Percentiles rank a stretch among this genome's conserved stretches.
phyloP scores from a whole-genome alignment of 1,140 invertebrate species.

The Bombus confusus region DNA sequence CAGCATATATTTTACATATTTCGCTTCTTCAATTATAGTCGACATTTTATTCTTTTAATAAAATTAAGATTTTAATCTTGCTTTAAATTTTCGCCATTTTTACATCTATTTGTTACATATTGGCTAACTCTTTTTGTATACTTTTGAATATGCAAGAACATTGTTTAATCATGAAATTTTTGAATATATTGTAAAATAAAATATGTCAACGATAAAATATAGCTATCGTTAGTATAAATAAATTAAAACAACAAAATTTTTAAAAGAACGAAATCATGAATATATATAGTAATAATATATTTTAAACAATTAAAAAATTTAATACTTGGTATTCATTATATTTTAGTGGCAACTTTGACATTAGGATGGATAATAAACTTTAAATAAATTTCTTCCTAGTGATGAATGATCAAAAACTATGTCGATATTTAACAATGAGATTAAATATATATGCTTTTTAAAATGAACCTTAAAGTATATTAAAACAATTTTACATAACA shows the following conservation, averaged over 20 bases:
- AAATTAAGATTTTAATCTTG: background rate
- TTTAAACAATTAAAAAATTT: constrained; percentile 25
- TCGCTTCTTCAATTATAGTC: background rate
- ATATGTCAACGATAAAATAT: constrained; percentile 4
- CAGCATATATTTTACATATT: constrained; percentile 19
- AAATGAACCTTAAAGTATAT: constrained; percentile 27
- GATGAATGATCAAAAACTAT: background rate
- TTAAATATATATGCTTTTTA: constrained; percentile 39
- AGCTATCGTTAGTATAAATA: constrained; percentile 24
- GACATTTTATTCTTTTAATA: background rate
- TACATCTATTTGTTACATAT: background rate
- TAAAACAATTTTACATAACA: constrained; percentile 41
- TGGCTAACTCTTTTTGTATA: background rate
- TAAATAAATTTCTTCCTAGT: constrained; percentile 22
- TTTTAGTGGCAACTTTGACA: constrained; percentile 1
- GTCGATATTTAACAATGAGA: constrained; percentile 38
- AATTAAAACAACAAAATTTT: constrained; percentile 26
- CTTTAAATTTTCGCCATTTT: background rate
- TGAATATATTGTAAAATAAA: constrained; percentile 10
- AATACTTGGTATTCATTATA: constrained; percentile 36
- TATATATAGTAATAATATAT: constrained; percentile 1
- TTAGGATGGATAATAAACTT: constrained; percentile 18
- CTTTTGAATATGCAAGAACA: background rate
- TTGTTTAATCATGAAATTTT: background rate
- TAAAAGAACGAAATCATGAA: background rate